Conservation (phyloP, 2,113 vertebrate species). For the Cebus imitator region DNA sequence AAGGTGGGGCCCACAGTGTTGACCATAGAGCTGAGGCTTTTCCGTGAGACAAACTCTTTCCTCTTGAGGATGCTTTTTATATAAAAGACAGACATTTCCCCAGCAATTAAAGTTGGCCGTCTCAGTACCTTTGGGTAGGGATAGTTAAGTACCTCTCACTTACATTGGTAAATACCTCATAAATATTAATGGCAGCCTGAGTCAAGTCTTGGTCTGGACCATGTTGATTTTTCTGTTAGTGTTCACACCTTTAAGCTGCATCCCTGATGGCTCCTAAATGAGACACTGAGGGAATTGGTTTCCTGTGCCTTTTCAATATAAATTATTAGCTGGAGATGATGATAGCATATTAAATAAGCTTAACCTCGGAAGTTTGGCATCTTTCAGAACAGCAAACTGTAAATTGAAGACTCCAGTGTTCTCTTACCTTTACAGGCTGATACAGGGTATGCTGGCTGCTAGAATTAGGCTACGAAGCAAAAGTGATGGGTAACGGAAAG, state of each 20-base stretch:
- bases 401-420: not conserved
- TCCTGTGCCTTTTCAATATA: conserved; percentile 27
- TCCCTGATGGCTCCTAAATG: not conserved
- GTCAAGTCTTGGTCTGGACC: not conserved
- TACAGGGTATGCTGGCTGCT: not conserved
- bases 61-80: not conserved
- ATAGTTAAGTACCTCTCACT: not conserved
- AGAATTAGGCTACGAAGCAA: not conserved
- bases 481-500: not conserved
- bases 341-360: not conserved
- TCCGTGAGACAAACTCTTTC: not conserved
- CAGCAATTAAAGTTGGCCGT: not conserved
- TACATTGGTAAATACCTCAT: not conserved
- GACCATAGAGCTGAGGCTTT: not conserved
- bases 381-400: not conserved
- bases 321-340: conserved; percentile 35
- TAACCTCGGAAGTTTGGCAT: not conserved
- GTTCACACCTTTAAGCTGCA: not conserved
- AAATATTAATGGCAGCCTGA: not conserved
- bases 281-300: not conserved
- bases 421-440: not conserved
- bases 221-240: not conserved
- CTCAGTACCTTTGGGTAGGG: not conserved
- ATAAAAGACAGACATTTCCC: not conserved
- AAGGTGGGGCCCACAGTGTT: not conserved